Conservation (phyloP, 2,113 vertebrate genomes). For the Hippocampus zosterae region DNA sequence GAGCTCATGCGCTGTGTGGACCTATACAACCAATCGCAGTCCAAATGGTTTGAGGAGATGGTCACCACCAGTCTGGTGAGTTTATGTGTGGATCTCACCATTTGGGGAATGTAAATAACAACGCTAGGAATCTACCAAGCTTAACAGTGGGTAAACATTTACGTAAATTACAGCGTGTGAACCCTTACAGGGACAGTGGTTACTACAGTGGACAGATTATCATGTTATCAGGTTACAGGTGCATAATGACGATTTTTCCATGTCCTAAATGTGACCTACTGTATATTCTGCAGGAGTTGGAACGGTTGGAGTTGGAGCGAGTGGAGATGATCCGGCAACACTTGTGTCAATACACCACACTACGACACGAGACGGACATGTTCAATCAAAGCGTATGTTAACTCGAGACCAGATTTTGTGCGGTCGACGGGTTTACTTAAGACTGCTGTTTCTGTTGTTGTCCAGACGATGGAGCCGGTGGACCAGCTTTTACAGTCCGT, state of each 20-base stretch:
- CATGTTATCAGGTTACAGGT: too few species aligned
- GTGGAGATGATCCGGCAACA: conserved; percentile 95
- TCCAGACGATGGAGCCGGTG: conserved; percentile 94
- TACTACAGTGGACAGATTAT: too few species aligned
- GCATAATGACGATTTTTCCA: too few species aligned
- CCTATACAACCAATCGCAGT: conserved; percentile 96
- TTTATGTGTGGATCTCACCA: neutral
- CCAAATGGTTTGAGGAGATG: conserved; percentile 99
- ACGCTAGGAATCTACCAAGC: neutral
- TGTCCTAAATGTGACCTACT: too few species aligned
- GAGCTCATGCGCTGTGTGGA: conserved; percentile 97
- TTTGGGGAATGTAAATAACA: neutral
- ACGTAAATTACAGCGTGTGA: too few species aligned
- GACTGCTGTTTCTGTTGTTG: conserved; percentile 27
- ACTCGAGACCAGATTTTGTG: too few species aligned
- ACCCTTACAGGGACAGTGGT: too few species aligned
- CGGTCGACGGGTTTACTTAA: too few species aligned
- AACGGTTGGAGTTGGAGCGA: conserved; percentile 90
- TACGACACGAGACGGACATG: conserved; percentile 97
- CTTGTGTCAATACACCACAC: conserved; percentile 92
- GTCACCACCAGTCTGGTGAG: conserved; percentile 94
- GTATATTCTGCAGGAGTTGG: conserved; percentile 79
- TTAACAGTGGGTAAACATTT: neutral
- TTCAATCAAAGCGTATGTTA: conserved; percentile 98
- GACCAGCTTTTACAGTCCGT: conserved; percentile 93